phyloP scores from a whole-genome alignment of 2,113 vertebrate species.

The Prionailurus viverrinus region DNA sequence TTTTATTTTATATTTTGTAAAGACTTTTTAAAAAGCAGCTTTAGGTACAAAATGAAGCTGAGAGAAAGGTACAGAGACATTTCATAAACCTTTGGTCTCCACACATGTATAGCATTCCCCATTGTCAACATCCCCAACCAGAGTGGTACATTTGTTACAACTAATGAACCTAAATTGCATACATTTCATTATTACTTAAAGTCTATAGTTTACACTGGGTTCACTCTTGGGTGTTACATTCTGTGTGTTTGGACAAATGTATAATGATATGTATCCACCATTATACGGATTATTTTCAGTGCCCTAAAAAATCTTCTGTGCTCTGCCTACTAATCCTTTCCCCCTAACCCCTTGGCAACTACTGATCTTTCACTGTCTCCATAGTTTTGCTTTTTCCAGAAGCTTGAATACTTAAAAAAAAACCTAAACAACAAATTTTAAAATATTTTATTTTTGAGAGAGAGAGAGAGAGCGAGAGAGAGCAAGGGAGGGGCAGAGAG shows the following conservation, averaged over 20 bases:
- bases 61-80: neutral
- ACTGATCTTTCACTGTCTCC: neutral
- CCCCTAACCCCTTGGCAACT: neutral
- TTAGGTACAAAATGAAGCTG: neutral
- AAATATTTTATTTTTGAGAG: too few relatives aligned
- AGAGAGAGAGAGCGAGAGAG: too few relatives aligned
- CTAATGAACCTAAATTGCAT: neutral
- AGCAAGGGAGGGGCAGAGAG: too few relatives aligned
- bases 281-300: neutral
- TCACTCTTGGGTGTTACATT: neutral
- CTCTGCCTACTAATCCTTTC: neutral
- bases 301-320: neutral
- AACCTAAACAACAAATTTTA: too few relatives aligned
- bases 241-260: neutral
- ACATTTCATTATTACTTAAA: neutral
- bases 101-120: neutral
- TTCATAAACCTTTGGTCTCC: too few relatives aligned
- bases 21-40: neutral
- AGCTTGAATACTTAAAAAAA: neutral
- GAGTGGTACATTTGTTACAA: neutral
- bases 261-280: neutral
- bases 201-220: neutral
- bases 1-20: neutral
- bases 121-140: neutral
- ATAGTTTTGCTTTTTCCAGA: neutral